Evolutionary conservation across 2,888 invertebrate species (phyloP), one percentile per base, ranked within the genome.

Genomic region (Athetis lepigone): DNA sequence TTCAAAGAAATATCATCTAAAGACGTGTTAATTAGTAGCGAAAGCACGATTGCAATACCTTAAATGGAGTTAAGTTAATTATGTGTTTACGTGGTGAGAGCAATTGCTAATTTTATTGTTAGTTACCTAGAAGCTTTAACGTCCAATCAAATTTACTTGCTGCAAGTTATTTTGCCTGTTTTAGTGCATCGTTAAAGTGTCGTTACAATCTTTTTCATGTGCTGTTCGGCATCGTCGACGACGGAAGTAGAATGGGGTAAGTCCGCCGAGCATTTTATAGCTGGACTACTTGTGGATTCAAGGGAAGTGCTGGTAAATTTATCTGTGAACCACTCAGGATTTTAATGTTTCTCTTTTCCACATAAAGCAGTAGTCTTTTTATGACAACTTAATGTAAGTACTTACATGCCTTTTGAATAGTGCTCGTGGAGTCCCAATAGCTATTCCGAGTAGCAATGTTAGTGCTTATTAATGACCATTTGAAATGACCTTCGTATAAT

Each of bases 171-270:
- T 91, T 86, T 81, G 85, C 85, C 87, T 80, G 85, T 85, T 90
- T 92, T 88, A 92, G 87, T 82, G 86, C 89, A 87, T 90, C 91
- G 89, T 93, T 92, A 93, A 93, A 91, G 77, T 84, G 88, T 87
- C 89, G 84, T 93, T 92, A 90, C 89, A 85, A 87, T 91, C 87
- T 91, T 92, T 93, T 95, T 94, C 93, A 94, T 95, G 95, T 93
- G 94, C 89, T 84, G 90, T 87, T 83, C 82, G 85, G 76, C 81
- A 81, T 81, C 84, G 82, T 80, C 84, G 82, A 69, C 85, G 83
- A 74, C 85, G 87, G 85, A 84, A 87, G 85, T 92, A 96, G 96
- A 96, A 96, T 91, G 96, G 96, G 95, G 96, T 96, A 93, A 96
- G 96, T 91, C 76, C 65, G 75, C 71, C 57, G 56, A 63, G 62